phyloP scores from a whole-genome alignment of 1,140 invertebrate genomes.

The Magallana gigas region DNA sequence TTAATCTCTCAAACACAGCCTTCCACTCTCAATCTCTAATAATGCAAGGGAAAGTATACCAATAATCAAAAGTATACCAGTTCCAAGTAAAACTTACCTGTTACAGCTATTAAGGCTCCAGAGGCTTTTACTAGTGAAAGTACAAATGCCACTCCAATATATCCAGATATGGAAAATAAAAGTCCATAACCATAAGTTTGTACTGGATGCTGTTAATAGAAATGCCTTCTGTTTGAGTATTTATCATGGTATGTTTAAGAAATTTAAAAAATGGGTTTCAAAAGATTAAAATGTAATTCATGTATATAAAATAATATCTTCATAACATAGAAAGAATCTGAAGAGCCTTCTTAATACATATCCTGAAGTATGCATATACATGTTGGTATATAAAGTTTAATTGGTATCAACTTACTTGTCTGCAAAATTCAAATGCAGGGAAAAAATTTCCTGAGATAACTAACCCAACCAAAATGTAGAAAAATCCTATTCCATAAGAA shows the following conservation, averaged over 20 bases:
- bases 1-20: background rate
- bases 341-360: no score
- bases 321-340: no score
- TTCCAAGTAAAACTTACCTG: constrained; percentile 83
- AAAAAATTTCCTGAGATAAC: constrained; percentile 86
- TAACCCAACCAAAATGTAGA: constrained; percentile 90
- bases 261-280: no score
- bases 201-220: constrained; percentile 82
- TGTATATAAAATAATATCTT: no score
- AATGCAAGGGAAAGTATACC: background rate
- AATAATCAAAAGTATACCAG: background rate
- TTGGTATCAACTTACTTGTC: constrained; percentile 83
- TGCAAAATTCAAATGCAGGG: constrained; percentile 88
- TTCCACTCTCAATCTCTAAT: background rate
- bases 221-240: background rate
- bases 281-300: no score
- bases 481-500: constrained; percentile 93
- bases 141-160: constrained; percentile 94
- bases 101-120: constrained; percentile 94
- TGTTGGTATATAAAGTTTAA: background rate
- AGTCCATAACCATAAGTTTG: constrained; percentile 92
- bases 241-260: no score
- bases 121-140: constrained; percentile 91
- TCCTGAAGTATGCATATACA: no score
- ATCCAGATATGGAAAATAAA: constrained; percentile 92